Percentiles rank a stretch among this genome's conserved stretches.
These are phyloP conservation scores for Geophilus truncorum DNA, from an alignment of 2,888 invertebrate species.

Conservation along the genomic window DNA sequence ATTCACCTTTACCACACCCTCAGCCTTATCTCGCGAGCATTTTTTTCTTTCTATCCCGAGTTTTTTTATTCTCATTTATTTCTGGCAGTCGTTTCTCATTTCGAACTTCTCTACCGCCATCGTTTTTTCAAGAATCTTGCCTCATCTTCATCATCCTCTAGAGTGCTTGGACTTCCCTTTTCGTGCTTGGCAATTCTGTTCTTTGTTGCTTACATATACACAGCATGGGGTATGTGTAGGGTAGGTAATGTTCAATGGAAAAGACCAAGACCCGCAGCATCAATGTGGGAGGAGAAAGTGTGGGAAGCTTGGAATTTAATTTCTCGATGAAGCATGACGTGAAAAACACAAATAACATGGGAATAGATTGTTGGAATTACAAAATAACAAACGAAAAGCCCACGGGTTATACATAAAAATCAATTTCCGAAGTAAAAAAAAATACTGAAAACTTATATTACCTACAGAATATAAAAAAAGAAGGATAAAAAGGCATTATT, in stretches of 20 bases:
- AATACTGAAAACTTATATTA: not conserved
- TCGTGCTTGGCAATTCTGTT: not conserved
- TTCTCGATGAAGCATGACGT: not conserved
- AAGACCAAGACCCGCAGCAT: not conserved
- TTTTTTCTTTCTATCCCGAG: not conserved
- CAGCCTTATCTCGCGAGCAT: not conserved
- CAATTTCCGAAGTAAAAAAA: not conserved
- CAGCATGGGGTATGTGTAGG: not conserved
- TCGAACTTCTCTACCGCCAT: no score
- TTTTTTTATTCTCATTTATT: no score
- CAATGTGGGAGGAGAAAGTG: not conserved
- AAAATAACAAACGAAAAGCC: not conserved
- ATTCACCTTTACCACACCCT: not conserved
- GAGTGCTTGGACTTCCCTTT: not conserved
- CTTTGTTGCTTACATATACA: not conserved
- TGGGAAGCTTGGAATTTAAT: not conserved
- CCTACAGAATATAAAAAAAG: not conserved
- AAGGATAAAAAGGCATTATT: no score
- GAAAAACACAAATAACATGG: not conserved
- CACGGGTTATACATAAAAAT: no score
- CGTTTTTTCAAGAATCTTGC: not conserved
- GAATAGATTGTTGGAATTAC: not conserved
- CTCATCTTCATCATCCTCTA: not conserved
- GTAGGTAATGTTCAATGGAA: not conserved
- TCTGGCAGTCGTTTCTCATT: no score